Evolutionary conservation across 2,113 vertebrate genomes (phyloP).

Genomic region (Phylloscopus trochiloides): DNA sequence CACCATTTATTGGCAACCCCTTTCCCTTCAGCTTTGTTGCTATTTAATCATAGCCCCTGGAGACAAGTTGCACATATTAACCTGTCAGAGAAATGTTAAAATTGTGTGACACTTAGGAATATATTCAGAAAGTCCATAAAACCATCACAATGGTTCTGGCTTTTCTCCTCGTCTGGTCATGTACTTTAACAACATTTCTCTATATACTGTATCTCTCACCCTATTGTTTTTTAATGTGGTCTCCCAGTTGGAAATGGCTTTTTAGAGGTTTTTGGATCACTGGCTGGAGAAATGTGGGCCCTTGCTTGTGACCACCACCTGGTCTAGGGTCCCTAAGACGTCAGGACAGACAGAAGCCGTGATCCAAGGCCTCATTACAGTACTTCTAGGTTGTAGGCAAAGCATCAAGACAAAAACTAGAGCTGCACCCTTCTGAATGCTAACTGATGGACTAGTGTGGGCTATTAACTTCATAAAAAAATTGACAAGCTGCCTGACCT

Average conservation of each 20-base stretch:
- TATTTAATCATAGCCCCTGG: slow-evolving; percentile 16
- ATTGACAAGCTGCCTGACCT: background rate
- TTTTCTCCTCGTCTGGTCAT: slow-evolving; percentile 26
- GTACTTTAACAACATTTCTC: background rate
- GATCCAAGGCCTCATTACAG: background rate
- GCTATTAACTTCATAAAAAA: background rate
- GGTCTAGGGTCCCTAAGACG: background rate
- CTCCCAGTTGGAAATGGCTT: background rate
- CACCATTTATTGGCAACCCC: background rate
- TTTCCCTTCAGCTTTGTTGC: slow-evolving; percentile 29
- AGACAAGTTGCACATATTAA: slow-evolving; percentile 44
- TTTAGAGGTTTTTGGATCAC: background rate
- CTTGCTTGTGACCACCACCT: background rate
- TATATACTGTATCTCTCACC: background rate
- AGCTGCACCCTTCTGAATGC: background rate
- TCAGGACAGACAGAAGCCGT: background rate
- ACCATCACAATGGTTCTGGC: background rate
- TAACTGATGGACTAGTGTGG: background rate
- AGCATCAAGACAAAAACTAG: background rate
- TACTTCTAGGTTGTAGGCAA: background rate
- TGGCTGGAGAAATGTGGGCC: background rate
- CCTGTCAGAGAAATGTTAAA: slow-evolving; percentile 39
- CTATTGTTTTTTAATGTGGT: background rate
- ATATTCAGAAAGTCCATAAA: slow-evolving; percentile 53
- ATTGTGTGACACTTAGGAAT: slow-evolving; percentile 17